Evolutionary conservation across 2,113 vertebrate species (phyloP), one percentile per base, ranked within the genome.

Genomic region (Alosa alosa): DNA sequence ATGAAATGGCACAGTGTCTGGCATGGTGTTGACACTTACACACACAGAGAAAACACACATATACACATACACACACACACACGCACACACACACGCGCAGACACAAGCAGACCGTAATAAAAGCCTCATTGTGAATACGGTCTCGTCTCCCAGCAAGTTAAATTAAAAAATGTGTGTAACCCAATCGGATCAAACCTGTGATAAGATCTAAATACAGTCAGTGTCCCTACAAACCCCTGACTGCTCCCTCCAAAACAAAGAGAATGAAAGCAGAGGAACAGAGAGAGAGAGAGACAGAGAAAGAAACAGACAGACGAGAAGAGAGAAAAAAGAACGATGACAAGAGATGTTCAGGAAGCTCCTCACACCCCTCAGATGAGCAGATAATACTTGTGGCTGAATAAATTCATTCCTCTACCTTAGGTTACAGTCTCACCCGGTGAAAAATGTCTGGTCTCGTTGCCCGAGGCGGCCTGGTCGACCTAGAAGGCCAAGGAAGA

Each of bases 121-220:
- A 94, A 91, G 91, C 88, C 85, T 92, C 87, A 92, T 94, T 94
- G 93, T 94, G 87, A 93, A 88, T 84, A 90, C 87, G 88, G 91
- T 91, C 92, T 91, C 90, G 89, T 94, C 93, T 95, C 89, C 91
- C 90, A 91, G 88, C 90, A 92, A 91, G 92, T 91, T 93, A 93
- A 94, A 94, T 94, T 93, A 94, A 94, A 95, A 94, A 94, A 94
- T 92, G 91, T 86, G 92, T 91, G 94, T 93, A 95, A 95, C 92
- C 88, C 75, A 93, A 93, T 87, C 90, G 90, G 91, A 93, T 94
- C 92, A 92, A 86, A 91, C 89, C 36, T 0, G 64, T 55, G 94
- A 95, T 94, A 94, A 94, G 93, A 95, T 94, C 94, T 92, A 87
- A 90, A 94, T 89, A 94, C 92, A 83, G 92, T 87, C 91, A 84